Conservation (phyloP, 1,140 invertebrate genomes). For the Limonius californicus region DNA sequence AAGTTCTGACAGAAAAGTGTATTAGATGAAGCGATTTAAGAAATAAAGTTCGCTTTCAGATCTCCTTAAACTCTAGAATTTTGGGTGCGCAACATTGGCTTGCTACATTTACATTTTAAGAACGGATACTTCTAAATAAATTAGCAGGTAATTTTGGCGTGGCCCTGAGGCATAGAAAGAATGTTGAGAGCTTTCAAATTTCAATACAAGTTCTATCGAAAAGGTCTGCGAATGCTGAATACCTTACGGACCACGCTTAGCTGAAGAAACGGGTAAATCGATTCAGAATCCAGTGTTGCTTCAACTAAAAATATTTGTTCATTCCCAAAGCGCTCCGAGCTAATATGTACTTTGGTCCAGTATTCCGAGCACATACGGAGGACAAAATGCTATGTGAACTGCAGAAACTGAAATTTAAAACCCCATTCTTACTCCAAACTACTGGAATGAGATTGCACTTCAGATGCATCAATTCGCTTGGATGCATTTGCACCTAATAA, state of each 20-base stretch:
- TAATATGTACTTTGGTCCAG: slow-evolving; percentile 12
- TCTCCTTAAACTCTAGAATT: no score
- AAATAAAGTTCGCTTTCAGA: no score
- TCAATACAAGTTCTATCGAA: slow-evolving; percentile 11
- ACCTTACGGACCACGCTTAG: slow-evolving; percentile 1
- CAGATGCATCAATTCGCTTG: no score
- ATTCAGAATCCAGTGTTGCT: slow-evolving; percentile 6
- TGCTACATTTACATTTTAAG: no score
- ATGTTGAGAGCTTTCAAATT: background rate
- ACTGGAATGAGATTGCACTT: no score
- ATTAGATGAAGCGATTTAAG: no score
- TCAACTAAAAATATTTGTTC: slow-evolving; percentile 14
- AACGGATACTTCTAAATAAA: no score
- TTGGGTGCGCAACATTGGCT: no score
- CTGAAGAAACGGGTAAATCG: slow-evolving; percentile 6
- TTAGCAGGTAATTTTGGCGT: no score
- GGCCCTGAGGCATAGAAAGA: background rate
- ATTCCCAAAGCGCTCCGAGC: slow-evolving; percentile 4
- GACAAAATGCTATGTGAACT: background rate
- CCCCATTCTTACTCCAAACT: background rate
- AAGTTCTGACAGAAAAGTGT: no score
- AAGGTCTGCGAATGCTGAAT: background rate
- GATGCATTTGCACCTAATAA: no score
- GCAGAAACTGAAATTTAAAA: background rate
- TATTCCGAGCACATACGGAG: background rate